Percentiles rank a stretch among this genome's conserved stretches.
phyloP scores from a whole-genome alignment of 2,888 invertebrate species.

The Athrips mouffetella region DNA sequence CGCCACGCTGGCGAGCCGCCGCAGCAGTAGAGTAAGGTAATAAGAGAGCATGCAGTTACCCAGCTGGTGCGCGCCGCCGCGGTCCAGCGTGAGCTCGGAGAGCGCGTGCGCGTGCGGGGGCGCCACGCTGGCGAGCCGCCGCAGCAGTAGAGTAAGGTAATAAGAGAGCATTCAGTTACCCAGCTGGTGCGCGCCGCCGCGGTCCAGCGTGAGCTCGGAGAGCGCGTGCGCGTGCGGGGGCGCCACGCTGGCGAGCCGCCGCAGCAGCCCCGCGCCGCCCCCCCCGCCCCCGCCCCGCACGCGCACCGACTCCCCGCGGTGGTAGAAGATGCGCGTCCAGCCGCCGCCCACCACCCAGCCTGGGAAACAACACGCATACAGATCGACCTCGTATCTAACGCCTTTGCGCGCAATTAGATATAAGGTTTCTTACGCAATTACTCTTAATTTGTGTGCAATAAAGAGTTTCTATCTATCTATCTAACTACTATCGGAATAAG shows the following conservation, averaged over 20 bases:
- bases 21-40: conserved; percentile 87
- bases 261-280: conserved; percentile 87
- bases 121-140: conserved; percentile 89
- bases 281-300: conserved; percentile 86
- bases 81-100: conserved; percentile 84
- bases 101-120: conserved; percentile 83
- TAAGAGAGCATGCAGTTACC: too few species aligned
- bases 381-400: not conserved
- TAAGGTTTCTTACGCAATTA: too few species aligned
- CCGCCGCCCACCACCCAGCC: conserved; percentile 77
- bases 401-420: too few species aligned
- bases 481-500: too few species aligned
- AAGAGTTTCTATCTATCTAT: too few species aligned
- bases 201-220: conserved; percentile 85
- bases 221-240: conserved; percentile 83
- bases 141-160: conserved; percentile 76
- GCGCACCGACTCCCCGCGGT: conserved; percentile 95
- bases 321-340: conserved; percentile 91
- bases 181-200: conserved; percentile 90
- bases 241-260: conserved; percentile 88
- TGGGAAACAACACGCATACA: conserved; percentile 24
- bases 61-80: too few species aligned
- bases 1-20: conserved; percentile 89
- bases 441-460: too few species aligned
- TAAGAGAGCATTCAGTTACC: conserved; percentile 36